Base-by-base conservation (phyloP, 1,140 invertebrate genomes). In the Drosophila tsacasi region DNA sequence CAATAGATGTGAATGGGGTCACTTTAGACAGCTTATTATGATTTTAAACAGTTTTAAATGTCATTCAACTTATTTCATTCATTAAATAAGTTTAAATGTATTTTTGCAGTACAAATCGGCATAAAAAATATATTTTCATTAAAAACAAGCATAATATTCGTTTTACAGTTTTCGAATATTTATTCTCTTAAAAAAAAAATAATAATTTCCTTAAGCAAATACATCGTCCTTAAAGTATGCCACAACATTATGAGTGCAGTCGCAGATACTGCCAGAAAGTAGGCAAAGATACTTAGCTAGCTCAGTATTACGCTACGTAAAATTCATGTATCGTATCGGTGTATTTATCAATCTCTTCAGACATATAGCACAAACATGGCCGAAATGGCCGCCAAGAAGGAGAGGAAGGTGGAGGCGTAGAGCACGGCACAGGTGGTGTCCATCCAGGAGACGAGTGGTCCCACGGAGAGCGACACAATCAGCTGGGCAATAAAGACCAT, bases 401-500 rank as follows among this genome's bases (percentile, higher is more conserved):
- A 95, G 9, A 97, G 92, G 49, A 95, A 93, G 21, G 96, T 94
- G 10, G 96, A 95, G 3, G 96, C 95, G 62, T 94, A 94, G 5
- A 96, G 95, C 30, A 97, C 95, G 8, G 96, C 95, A 15, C 96
- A 95, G 0, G 96, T 96, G 21, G 95, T 96, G n/a, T 95, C 95
- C 39, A 95, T 95, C 52, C 94, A 93, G 47, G 95, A 94, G 3
- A 97, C 95, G 5, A 97, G 94, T 3, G 94, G 95, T 2, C 97
- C 97, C 77, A 97, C 95, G 30, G 94, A 94, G 10, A 96, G 93
- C 0, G 97, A 97, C 4, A 97, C 94, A 32, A 96, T 93, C 79
- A 97, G 95, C 91, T 97, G 97, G 19, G 96, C 97, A 25, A 97
- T 93, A 89, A 97, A 97, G 1, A 97, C 96, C 96, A 97, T 97